Percentiles rank a stretch among this genome's conserved stretches.
These are phyloP conservation scores for Chloroclystis v-ata DNA, from an alignment of 2,888 invertebrate species.

Conservation along the genomic window DNA sequence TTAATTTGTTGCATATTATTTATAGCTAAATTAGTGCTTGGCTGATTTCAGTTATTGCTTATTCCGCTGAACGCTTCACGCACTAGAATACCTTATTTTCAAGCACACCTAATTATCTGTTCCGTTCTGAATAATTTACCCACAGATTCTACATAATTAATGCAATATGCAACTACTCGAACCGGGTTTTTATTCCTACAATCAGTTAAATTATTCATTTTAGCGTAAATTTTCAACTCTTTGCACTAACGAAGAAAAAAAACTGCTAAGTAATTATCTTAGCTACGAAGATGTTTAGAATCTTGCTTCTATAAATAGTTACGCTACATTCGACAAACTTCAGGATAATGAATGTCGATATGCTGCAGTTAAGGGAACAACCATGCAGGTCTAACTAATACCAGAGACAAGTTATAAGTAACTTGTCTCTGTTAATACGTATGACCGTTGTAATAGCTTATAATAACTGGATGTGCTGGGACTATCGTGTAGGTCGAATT, in stretches of 20 bases:
- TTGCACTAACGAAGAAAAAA: background rate
- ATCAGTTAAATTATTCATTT: constrained; percentile 29
- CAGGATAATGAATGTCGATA: background rate
- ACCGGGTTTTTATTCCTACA: constrained; percentile 15
- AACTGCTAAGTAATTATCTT: background rate
- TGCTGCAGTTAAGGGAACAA: background rate
- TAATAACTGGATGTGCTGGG: constrained; percentile 8
- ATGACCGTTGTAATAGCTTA: constrained; percentile 7
- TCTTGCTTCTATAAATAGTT: background rate
- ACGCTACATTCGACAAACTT: too few relatives aligned
- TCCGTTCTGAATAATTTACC: constrained; percentile 28
- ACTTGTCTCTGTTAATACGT: too few relatives aligned
- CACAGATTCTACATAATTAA: constrained; percentile 24
- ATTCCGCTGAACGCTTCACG: background rate
- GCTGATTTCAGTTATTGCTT: too few relatives aligned
- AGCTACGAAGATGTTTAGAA: background rate
- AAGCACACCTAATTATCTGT: constrained; percentile 36
- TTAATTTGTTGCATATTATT: too few relatives aligned
- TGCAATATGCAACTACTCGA: constrained; percentile 26
- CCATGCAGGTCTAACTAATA: background rate
- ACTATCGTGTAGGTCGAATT: constrained; percentile 13
- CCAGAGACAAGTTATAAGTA: too few relatives aligned
- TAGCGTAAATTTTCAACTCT: constrained; percentile 4
- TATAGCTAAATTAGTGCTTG: too few relatives aligned
- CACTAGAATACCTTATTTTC: constrained; percentile 24